These are phyloP conservation scores for Neoniphon sammara DNA, from an alignment of 2,797 vertebrate genomes.

Conservation along the genomic window DNA sequence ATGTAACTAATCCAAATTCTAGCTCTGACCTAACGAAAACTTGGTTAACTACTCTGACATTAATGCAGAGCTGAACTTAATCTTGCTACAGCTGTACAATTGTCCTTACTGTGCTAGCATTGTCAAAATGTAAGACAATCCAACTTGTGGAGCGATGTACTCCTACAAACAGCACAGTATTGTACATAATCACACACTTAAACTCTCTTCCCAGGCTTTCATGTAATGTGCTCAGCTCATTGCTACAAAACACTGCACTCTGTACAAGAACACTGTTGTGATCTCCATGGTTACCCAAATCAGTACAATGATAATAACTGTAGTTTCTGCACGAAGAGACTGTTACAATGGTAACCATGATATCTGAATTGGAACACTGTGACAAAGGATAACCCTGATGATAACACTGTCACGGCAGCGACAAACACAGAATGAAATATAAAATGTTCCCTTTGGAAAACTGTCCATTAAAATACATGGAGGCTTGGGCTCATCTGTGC, in stretches of 20 bases:
- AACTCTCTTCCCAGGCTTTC: neutral
- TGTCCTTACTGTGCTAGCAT: neutral
- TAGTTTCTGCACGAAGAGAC: slow-evolving; percentile 6
- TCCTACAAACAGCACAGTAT: slow-evolving; percentile 11
- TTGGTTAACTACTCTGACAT: slow-evolving; percentile 1
- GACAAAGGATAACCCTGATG: neutral
- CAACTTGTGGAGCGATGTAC: neutral
- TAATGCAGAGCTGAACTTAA: neutral
- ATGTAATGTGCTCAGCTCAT: slow-evolving; percentile 21
- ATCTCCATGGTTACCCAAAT: slow-evolving; percentile 27
- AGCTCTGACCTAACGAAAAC: neutral
- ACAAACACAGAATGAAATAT: slow-evolving; percentile 8
- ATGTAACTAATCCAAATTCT: neutral
- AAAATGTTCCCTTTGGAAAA: slow-evolving; percentile 47
- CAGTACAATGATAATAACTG: slow-evolving; percentile 28
- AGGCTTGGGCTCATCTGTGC: slow-evolving; percentile 1
- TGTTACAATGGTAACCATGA: neutral
- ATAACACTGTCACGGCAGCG: slow-evolving; percentile 1
- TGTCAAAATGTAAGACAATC: slow-evolving; percentile 9
- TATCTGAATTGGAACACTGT: slow-evolving; percentile 1
- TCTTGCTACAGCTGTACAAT: neutral
- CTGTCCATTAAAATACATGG: neutral
- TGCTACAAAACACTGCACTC: slow-evolving; percentile 44
- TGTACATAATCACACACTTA: slow-evolving; percentile 12
- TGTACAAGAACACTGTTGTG: slow-evolving; percentile 20